Evolutionary conservation across 2,113 vertebrate genomes (phyloP).

Genomic region (Actenoides hombroni): DNA sequence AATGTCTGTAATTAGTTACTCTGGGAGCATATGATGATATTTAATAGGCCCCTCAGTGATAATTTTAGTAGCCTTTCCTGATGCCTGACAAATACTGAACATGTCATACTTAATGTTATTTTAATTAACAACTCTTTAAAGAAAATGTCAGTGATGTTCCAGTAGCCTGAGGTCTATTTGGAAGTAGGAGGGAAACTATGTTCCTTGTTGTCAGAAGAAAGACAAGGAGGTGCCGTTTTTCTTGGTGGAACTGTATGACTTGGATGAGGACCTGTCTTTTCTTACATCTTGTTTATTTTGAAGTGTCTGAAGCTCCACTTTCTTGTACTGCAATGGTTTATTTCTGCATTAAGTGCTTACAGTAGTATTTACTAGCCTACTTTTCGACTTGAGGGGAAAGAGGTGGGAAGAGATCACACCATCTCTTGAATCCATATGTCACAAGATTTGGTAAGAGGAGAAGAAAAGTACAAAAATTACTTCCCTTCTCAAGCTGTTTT

Average conservation of each 20-base stretch:
- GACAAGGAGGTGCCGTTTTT: background rate
- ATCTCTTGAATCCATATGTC: background rate
- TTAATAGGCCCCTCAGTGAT: conserved; percentile 74
- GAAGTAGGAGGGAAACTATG: background rate
- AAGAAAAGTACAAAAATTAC: background rate
- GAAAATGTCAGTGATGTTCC: conserved; percentile 75
- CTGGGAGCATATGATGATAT: conserved; percentile 66
- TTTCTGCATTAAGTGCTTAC: background rate
- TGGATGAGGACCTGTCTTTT: background rate
- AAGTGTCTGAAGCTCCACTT: background rate
- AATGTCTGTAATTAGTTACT: conserved; percentile 74
- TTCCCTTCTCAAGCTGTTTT: background rate
- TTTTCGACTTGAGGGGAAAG: background rate
- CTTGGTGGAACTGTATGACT: background rate
- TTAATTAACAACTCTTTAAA: conserved; percentile 78
- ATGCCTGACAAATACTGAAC: conserved; percentile 73
- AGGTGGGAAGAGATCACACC: background rate
- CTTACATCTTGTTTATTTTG: background rate
- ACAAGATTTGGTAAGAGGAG: background rate
- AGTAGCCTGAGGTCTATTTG: conserved; percentile 56
- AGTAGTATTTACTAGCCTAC: conserved; percentile 3
- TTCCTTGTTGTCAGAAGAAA: background rate
- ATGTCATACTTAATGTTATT: conserved; percentile 71
- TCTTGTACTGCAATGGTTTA: background rate
- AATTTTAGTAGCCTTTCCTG: conserved; percentile 67